Percentiles rank a stretch among this genome's conserved stretches.
These are phyloP conservation scores for Typhlichthys subterraneus DNA, from an alignment of 2,797 vertebrate species.

Conservation along the genomic window DNA sequence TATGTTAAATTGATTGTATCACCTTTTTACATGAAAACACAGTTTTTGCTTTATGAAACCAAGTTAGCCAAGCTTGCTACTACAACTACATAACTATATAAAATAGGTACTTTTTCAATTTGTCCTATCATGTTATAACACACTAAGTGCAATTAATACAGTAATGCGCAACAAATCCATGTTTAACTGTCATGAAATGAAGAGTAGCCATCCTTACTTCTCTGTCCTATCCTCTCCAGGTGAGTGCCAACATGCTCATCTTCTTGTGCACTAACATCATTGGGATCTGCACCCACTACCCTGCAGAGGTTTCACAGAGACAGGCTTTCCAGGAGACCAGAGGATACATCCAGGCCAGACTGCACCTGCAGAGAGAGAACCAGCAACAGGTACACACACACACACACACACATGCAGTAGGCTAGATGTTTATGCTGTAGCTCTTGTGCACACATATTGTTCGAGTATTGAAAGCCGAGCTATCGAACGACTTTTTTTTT, in stretches of 20 bases:
- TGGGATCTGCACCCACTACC: slow-evolving; percentile 89
- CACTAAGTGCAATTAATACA: too few relatives aligned
- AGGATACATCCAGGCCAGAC: slow-evolving; percentile 86
- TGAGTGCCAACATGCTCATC: slow-evolving; percentile 84
- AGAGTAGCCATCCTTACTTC: not conserved
- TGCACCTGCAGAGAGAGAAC: slow-evolving; percentile 87
- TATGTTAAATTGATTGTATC: too few relatives aligned
- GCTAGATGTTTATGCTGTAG: not conserved
- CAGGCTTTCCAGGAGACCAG: slow-evolving; percentile 90
- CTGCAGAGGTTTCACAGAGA: slow-evolving; percentile 86
- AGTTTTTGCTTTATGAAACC: too few relatives aligned
- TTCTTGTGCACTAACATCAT: slow-evolving; percentile 88
- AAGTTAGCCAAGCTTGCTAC: too few relatives aligned
- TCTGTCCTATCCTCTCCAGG: slow-evolving; percentile 54
- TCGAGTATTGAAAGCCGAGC: too few relatives aligned
- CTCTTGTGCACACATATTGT: not conserved
- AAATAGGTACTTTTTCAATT: too few relatives aligned
- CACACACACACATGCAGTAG: slow-evolving; percentile 8
- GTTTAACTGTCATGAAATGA: not conserved
- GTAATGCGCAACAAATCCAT: too few relatives aligned
- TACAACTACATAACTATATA: too few relatives aligned
- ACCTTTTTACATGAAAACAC: too few relatives aligned
- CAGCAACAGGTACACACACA: slow-evolving; percentile 78
- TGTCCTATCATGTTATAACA: too few relatives aligned
- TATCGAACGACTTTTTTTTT: too few relatives aligned